Base-by-base conservation (phyloP, 2,888 invertebrate genomes). In the Iselma pallidipennis region DNA sequence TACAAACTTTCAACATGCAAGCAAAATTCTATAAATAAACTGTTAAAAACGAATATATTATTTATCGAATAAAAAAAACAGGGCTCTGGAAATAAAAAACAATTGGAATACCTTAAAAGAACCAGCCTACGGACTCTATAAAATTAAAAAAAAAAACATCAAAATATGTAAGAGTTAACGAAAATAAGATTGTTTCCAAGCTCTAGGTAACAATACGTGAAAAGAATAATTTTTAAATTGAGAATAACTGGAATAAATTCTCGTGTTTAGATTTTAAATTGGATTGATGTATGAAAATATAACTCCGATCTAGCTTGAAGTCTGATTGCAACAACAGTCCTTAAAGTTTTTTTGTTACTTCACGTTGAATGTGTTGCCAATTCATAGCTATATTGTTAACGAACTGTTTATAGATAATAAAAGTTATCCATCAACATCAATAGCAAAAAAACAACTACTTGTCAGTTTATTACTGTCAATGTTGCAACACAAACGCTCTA, bases 1-100 rank as follows among this genome's bases (percentile, higher is more conserved):
- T 62, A 62, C 62, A 62, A 62, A 62, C 62, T 51, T 55, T 62
- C 59, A 62, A 62, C 62, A 62, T 62, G 62, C 62, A 31, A 62
- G 55, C 62, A 7, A 16, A 54, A 25, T 57, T 51, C 29, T 55
- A 59, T 62, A 62, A 62, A 62, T 62, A 52, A 57, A 33, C 50
- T n/a, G n/a, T n/a, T n/a, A n/a, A n/a, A n/a, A n/a, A n/a, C n/a
- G n/a, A n/a, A n/a, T n/a, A n/a, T n/a, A n/a, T n/a, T n/a, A n/a
- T n/a, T n/a, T n/a, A n/a, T n/a, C n/a, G n/a, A n/a, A n/a, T n/a
- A n/a, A n/a, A n/a, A n/a, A n/a, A n/a, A n/a, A n/a, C n/a, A n/a
- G n/a, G n/a, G n/a, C n/a, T n/a, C n/a, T n/a, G n/a, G n/a, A n/a
- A n/a, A n/a, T n/a, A n/a, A n/a, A n/a, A n/a, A n/a, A n/a, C n/a